Conservation (phyloP, 1,140 invertebrate genomes). For the Rhizoglyphus robini region DNA sequence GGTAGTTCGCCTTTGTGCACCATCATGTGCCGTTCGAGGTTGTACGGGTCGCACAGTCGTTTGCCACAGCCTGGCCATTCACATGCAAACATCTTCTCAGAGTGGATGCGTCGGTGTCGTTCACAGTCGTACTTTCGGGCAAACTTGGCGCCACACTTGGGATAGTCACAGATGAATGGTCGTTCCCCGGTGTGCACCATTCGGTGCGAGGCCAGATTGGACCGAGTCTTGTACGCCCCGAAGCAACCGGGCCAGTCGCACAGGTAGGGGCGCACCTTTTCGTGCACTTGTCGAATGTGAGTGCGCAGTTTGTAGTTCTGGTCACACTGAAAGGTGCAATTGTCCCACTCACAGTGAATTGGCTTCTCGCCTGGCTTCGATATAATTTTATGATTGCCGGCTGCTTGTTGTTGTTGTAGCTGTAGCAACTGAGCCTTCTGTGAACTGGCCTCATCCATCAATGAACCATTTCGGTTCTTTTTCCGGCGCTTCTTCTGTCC, state of each 20-base stretch:
- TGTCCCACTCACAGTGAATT: conserved; percentile 13
- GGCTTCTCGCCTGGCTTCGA: background rate
- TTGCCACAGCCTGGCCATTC: conserved; percentile 71
- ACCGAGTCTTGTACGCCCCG: conserved; percentile 37
- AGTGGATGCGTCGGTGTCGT: conserved; percentile 56
- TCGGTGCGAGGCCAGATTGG: conserved; percentile 19
- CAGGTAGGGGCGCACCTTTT: conserved; percentile 47
- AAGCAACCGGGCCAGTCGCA: conserved; percentile 82
- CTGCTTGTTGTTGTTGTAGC: background rate
- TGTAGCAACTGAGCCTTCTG: background rate
- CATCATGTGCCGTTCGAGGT: conserved; percentile 13
- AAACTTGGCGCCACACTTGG: conserved; percentile 1
- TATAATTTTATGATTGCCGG: background rate
- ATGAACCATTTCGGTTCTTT: too few species aligned
- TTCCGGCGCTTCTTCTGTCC: too few species aligned
- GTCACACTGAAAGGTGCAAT: conserved; percentile 3
- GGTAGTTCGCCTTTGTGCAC: conserved; percentile 17
- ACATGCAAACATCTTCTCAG: conserved; percentile 56
- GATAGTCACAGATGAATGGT: conserved; percentile 22
- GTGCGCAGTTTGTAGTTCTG: conserved; percentile 6
- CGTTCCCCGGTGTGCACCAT: conserved; percentile 22
- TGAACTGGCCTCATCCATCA: background rate
- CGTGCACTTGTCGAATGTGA: conserved; percentile 7
- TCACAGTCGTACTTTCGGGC: conserved; percentile 15
- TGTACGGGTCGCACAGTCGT: conserved; percentile 2